phyloP scores from a whole-genome alignment of 1,140 invertebrate species.

The Venturia canescens region DNA sequence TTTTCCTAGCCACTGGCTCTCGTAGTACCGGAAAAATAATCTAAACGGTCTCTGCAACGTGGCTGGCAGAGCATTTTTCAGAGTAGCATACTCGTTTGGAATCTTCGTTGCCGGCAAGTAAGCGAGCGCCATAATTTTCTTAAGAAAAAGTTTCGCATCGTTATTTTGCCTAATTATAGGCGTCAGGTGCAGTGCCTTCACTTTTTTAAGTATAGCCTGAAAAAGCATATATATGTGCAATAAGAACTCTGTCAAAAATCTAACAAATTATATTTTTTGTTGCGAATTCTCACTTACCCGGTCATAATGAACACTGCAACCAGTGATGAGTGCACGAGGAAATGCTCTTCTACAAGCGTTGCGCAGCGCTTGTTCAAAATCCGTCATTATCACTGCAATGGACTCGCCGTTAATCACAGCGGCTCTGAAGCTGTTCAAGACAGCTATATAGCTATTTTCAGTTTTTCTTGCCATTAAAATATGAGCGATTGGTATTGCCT shows the following conservation, averaged over 20 bases:
- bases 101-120: conserved; percentile 25
- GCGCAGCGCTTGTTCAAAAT: conserved; percentile 31
- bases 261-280: background rate
- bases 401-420: background rate
- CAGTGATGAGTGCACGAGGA: conserved; percentile 1
- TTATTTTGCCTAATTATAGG: background rate
- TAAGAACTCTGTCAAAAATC: background rate
- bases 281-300: conserved; percentile 14
- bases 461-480: conserved; percentile 28
- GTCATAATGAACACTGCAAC: conserved; percentile 40
- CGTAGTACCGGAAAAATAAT: background rate
- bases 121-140: conserved; percentile 40
- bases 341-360: conserved; percentile 26
- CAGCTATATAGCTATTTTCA: conserved; percentile 12
- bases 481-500: conserved; percentile 38
- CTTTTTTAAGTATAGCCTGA: conserved; percentile 43
- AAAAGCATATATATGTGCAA: conserved; percentile 18
- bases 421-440: background rate
- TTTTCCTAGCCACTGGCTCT: conserved; percentile 19
- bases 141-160: conserved; percentile 22
- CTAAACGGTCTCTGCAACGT: background rate
- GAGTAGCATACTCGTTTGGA: background rate
- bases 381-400: conserved; percentile 28
- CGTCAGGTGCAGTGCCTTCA: background rate
- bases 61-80: background rate